Evolutionary conservation across 2,113 vertebrate species (phyloP).

Genomic region (Cynocephalus volans): DNA sequence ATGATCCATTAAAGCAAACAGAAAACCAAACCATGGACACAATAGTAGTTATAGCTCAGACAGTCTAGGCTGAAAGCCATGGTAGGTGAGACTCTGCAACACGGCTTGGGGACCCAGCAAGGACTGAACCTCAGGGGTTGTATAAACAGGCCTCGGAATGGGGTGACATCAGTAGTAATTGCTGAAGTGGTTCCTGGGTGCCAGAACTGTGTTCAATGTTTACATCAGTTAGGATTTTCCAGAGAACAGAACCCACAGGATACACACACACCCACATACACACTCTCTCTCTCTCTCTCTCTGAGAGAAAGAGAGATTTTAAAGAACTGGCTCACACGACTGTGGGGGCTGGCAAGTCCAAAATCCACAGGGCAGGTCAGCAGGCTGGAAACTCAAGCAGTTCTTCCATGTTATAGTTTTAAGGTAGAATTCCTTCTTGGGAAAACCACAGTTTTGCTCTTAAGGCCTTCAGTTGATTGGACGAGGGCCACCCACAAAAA

Average conservation of each 20-base stretch:
- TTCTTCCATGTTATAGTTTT: background rate
- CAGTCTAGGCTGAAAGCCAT: background rate
- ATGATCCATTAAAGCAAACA: background rate
- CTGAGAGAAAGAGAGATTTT: background rate
- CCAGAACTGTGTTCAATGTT: background rate
- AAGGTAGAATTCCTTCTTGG: background rate
- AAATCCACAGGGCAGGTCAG: background rate
- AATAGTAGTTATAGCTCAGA: background rate
- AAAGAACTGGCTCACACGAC: background rate
- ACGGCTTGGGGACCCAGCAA: background rate
- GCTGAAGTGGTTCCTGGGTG: background rate
- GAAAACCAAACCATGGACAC: background rate
- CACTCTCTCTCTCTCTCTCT: too few relatives aligned
- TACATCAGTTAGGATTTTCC: background rate
- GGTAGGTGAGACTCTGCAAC: background rate
- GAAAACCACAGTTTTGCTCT: slow-evolving; percentile 16
- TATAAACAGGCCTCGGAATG: background rate
- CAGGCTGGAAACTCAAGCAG: background rate
- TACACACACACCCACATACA: background rate
- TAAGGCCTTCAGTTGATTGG: background rate
- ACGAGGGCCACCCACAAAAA: background rate
- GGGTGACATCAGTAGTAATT: background rate
- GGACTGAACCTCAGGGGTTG: background rate
- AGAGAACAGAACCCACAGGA: background rate
- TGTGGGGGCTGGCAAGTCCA: background rate